phyloP scores from a whole-genome alignment of 2,113 vertebrate species.

The Otolemur garnettii region DNA sequence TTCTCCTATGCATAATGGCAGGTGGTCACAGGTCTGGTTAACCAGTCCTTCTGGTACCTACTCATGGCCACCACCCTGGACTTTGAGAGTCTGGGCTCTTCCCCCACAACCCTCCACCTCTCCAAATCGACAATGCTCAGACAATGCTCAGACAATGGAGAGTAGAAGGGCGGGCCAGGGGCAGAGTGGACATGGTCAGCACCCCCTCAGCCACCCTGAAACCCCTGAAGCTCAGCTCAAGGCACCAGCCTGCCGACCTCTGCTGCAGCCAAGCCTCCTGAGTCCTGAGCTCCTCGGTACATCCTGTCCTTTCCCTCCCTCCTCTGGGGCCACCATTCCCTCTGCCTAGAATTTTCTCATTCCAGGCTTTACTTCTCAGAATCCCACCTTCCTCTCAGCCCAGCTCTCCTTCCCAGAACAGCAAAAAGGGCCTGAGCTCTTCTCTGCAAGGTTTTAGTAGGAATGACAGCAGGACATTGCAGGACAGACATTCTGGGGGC shows the following conservation, averaged over 20 bases:
- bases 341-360: background rate
- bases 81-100: background rate
- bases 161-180: no score
- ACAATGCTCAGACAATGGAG: no score
- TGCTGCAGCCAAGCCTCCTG: background rate
- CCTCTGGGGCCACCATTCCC: accelerated
- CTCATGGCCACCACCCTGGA: background rate
- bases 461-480: no score
- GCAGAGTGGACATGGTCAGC: no score
- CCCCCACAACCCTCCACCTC: background rate
- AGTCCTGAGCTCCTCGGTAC: background rate
- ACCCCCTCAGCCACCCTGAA: background rate
- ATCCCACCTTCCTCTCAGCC: background rate
- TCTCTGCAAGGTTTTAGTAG: background rate
- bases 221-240: no score
- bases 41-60: background rate
- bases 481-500: background rate
- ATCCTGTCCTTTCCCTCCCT: accelerated
- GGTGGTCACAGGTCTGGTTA: background rate
- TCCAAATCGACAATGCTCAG: background rate
- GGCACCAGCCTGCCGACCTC: background rate
- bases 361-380: background rate
- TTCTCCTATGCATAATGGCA: background rate
- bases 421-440: background rate
- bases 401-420: background rate